These are phyloP conservation scores for Cephus pulcher DNA, from an alignment of 2,888 invertebrate genomes.

Conservation along the genomic window DNA sequence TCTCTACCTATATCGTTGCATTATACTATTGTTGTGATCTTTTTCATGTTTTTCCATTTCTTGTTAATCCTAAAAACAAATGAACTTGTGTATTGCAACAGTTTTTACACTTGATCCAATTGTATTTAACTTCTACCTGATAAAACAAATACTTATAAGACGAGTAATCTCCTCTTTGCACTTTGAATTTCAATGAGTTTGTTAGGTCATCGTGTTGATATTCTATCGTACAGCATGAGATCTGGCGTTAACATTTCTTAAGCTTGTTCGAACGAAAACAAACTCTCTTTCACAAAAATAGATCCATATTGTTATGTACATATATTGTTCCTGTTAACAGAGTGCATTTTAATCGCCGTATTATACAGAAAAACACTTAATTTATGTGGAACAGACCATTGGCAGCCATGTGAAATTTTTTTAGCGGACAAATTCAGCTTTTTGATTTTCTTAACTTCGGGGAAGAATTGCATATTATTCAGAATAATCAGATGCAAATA, in stretches of 20 bases:
- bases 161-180: not conserved
- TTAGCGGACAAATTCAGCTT: not conserved
- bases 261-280: too few species aligned
- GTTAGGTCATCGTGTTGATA: not conserved
- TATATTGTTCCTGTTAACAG: too few species aligned
- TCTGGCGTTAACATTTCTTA: not conserved
- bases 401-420: not conserved
- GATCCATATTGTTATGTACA: not conserved
- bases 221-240: not conserved
- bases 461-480: not conserved
- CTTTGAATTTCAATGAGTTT: not conserved
- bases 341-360: too few species aligned
- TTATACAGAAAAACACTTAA: too few species aligned
- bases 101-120: not conserved
- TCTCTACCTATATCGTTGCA: too few species aligned
- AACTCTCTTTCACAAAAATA: too few species aligned
- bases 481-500: not conserved
- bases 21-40: not conserved
- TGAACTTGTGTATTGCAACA: not conserved
- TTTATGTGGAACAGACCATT: not conserved
- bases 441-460: not conserved
- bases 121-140: not conserved
- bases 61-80: not conserved
- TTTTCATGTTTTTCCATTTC: not conserved
- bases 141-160: not conserved